These are phyloP conservation scores for Lasioglossum malachurum DNA, from an alignment of 2,888 invertebrate species.

Conservation along the genomic window DNA sequence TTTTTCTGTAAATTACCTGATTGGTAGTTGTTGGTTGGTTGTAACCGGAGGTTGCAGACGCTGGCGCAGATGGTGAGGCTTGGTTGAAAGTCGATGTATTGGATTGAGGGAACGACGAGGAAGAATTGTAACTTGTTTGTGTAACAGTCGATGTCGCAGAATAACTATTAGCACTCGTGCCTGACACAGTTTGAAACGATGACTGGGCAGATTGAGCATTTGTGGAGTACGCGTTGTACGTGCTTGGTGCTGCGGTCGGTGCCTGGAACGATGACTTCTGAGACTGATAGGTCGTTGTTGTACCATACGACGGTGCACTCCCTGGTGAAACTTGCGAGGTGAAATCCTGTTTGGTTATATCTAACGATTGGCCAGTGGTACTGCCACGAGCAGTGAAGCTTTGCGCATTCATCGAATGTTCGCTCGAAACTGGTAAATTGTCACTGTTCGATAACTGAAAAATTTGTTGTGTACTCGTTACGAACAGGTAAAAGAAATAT, in stretches of 20 bases:
- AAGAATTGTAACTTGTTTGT: slow-evolving; percentile 80
- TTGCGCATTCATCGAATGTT: slow-evolving; percentile 82
- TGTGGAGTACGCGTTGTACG: slow-evolving; percentile 85
- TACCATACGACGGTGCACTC: slow-evolving; percentile 78
- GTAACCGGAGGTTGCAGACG: slow-evolving; percentile 79
- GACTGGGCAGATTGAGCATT: slow-evolving; percentile 86
- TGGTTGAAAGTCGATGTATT: slow-evolving; percentile 82
- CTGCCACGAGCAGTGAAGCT: slow-evolving; percentile 76
- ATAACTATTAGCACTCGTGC: slow-evolving; percentile 85
- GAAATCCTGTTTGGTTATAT: slow-evolving; percentile 79
- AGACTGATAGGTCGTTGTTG: slow-evolving; percentile 79
- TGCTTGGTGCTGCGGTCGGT: slow-evolving; percentile 80
- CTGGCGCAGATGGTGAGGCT: slow-evolving; percentile 79
- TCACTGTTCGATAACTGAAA: slow-evolving; percentile 82
- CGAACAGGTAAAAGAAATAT: background rate
- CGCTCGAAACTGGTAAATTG: slow-evolving; percentile 82
- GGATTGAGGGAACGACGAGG: slow-evolving; percentile 80
- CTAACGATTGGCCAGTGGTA: slow-evolving; percentile 74
- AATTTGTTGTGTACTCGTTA: slow-evolving; percentile 1
- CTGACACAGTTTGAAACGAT: slow-evolving; percentile 83
- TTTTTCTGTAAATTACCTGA: slow-evolving; percentile 74
- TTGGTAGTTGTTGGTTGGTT: slow-evolving; percentile 81
- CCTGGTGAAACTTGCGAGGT: slow-evolving; percentile 80
- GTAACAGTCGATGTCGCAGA: slow-evolving; percentile 80
- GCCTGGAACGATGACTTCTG: slow-evolving; percentile 85